These are phyloP conservation scores for Cancer borealis DNA, from an alignment of 2,888 invertebrate species.

Conservation along the genomic window DNA sequence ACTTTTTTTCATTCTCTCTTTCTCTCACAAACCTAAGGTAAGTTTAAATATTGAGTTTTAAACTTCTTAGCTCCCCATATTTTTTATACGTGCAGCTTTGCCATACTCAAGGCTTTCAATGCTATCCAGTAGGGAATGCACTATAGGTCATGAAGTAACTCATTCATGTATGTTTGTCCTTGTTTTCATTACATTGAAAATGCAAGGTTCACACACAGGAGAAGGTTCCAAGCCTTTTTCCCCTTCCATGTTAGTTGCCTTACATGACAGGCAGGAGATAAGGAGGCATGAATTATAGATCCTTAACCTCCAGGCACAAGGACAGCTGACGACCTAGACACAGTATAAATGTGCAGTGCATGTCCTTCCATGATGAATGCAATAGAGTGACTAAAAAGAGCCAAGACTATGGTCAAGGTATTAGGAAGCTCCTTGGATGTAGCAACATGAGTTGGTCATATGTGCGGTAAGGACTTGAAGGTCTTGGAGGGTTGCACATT, in stretches of 20 bases:
- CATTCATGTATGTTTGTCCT: not conserved
- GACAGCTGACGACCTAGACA: too few species aligned
- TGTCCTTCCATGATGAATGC: too few species aligned
- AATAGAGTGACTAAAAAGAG: too few species aligned
- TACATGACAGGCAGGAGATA: not conserved
- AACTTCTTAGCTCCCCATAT: constrained; percentile 10
- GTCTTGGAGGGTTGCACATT: too few species aligned
- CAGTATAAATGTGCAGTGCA: too few species aligned
- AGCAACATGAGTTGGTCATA: too few species aligned
- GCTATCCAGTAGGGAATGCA: not conserved
- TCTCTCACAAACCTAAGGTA: constrained; percentile 45
- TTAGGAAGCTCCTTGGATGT: too few species aligned
- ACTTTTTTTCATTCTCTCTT: not conserved
- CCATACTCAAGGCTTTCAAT: not conserved
- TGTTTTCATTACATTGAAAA: not conserved
- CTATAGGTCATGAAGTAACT: not conserved
- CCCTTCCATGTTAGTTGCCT: not conserved
- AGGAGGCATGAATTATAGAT: too few species aligned
- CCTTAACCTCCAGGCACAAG: too few species aligned
- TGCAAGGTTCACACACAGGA: not conserved
- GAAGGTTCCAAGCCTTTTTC: not conserved
- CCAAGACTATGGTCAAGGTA: too few species aligned
- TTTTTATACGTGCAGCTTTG: not conserved
- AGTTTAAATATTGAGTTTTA: not conserved
- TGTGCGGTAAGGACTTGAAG: too few species aligned